Percentiles rank a stretch among this genome's conserved stretches.
These are phyloP conservation scores for Callopanchax toddi DNA, from an alignment of 2,113 vertebrate genomes.

Conservation along the genomic window DNA sequence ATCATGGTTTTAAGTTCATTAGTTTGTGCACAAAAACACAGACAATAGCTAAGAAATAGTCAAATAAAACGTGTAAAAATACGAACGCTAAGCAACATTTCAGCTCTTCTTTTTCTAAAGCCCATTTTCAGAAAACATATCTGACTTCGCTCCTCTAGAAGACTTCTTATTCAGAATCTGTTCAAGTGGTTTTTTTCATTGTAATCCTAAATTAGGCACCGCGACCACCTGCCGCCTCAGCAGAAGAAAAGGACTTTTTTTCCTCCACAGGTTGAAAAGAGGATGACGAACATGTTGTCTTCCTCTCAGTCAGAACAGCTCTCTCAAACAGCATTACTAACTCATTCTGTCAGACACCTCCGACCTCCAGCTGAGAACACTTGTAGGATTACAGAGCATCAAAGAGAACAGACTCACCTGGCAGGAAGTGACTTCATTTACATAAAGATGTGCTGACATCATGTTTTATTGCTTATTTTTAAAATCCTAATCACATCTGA, in stretches of 20 bases:
- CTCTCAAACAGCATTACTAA: background rate
- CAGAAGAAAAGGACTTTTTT: background rate
- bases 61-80: too few relatives aligned
- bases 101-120: too few relatives aligned
- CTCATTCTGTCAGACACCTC: conserved; percentile 9
- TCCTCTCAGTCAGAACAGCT: background rate
- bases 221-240: background rate
- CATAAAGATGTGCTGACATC: background rate
- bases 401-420: conserved; percentile 16
- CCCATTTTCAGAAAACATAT: background rate
- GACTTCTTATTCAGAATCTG: background rate
- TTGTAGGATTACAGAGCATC: conserved; percentile 29
- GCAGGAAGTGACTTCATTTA: background rate
- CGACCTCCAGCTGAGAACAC: conserved; percentile 10
- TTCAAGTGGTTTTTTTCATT: too few relatives aligned
- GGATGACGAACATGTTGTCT: background rate
- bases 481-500: background rate
- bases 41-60: too few relatives aligned
- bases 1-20: too few relatives aligned
- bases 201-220: background rate
- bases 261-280: background rate
- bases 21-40: too few relatives aligned
- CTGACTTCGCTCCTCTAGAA: background rate
- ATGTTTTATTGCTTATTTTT: background rate
- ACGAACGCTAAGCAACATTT: too few relatives aligned